Evolutionary conservation across 1,140 invertebrate species (phyloP).

Genomic region (Leptinotarsa texana): DNA sequence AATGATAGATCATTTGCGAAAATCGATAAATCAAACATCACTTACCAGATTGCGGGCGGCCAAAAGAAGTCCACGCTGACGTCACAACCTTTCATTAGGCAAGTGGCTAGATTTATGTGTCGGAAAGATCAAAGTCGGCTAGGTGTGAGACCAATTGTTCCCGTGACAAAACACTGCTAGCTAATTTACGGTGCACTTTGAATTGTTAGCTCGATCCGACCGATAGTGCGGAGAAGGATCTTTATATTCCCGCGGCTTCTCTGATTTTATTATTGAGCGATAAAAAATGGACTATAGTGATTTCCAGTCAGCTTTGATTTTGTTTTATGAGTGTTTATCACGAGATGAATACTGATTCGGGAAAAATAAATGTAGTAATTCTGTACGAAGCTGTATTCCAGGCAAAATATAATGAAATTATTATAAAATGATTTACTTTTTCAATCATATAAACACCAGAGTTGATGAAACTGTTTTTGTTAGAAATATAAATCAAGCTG

Average conservation of each 20-base stretch:
- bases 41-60: conserved; percentile 38
- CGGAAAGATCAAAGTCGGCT: conserved; percentile 54
- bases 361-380: too few species aligned
- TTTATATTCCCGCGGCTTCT: conserved; percentile 6
- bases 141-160: conserved; percentile 58
- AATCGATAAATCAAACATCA: conserved; percentile 43
- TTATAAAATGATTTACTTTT: too few species aligned
- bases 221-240: conserved; percentile 29
- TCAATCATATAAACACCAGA: too few species aligned
- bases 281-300: neutral
- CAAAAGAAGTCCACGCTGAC: conserved; percentile 38
- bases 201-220: conserved; percentile 38
- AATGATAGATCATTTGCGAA: conserved; percentile 13
- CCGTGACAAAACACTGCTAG: conserved; percentile 57
- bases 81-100: conserved; percentile 55
- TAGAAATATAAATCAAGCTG: too few species aligned
- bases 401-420: too few species aligned
- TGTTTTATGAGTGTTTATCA: neutral
- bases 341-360: neutral
- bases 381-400: too few species aligned
- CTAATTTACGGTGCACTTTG: conserved; percentile 54
- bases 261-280: conserved; percentile 6
- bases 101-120: conserved; percentile 57
- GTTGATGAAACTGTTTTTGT: too few species aligned
- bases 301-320: neutral